Base-by-base conservation (phyloP, 2,113 vertebrate genomes). In the Hippocampus mohnikei region DNA sequence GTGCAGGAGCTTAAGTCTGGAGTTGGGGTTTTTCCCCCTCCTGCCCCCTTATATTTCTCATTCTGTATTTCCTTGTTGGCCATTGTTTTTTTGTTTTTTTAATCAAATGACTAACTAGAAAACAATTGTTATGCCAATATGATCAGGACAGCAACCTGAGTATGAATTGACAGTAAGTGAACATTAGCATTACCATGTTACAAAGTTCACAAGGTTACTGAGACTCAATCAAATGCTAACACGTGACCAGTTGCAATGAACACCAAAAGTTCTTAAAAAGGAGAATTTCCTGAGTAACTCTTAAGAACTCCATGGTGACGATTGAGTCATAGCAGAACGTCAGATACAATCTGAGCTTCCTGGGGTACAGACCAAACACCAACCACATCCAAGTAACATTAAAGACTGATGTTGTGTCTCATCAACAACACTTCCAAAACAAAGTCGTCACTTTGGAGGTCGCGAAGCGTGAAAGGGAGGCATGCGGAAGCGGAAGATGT, bases 321-420 rank as follows among this genome's bases (percentile, higher is more conserved):
- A 6, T 25, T 60, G 44, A 0, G 72, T 15, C 58, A 29, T 62
- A 25, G 40, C 70, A 73, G 79, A 81, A 81, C 81, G 69, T 53
- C 44, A 84, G 85, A 91, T 85, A 65, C 3, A 4, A 86, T 86
- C 83, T 74, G 42, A 27, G 29, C 18, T 4, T 60, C 71, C 8
- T 33, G 41, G 15, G 20, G 9, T 16, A 0, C 73, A 89, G 86
- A 87, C 81, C n/a, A 82, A 89, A 88, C 50, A 87, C 60, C 12
- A 74, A 66, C 70, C 75, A 33, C n/a, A 25, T 53, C 65, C 66
- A 71, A 52, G 74, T 72, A 73, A 64, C 75, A 78, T 42, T 0
- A 77, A 74, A 70, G 33, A 27, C 8, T 3, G 0, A 9, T 80
- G 81, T 79, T 79, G 58, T 76, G 82, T 81, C 83, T 82, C n/a